Base-by-base conservation (phyloP, 2,797 vertebrate genomes). In the Emydoidea blandingii region DNA sequence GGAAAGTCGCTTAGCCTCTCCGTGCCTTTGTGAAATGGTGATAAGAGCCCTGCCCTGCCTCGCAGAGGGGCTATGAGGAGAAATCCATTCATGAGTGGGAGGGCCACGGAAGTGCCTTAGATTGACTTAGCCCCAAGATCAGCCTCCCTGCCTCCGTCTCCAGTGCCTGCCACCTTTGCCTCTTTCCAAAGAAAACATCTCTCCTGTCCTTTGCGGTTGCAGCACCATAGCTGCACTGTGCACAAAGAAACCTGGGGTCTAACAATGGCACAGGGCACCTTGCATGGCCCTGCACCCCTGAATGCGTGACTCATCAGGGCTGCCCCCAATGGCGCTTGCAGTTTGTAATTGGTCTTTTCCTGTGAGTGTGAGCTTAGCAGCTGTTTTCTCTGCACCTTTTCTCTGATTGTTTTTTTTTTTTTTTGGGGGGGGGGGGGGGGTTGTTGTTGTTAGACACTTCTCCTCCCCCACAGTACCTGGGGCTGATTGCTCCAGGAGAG, bases 271-370 rank as follows among this genome's bases (percentile, higher is more conserved):
- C 68, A 31, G 29, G 29, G 29, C 29, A 59, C 57, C 29, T 59
- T 47, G 74, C 9, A 9, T 47, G 44, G 74, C 31, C 78, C 47
- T 34, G 31, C 27, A 9, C 4, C 19, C 23, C 52, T 10, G 21
- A n/a, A 6, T 29, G 80, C 14, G 3, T 12, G n/a, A 72, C 19
- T 37, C 2, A 0, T 21, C n/a, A 19, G 18, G 19, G 65, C n/a
- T 41, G n/a, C 19, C 65, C n/a, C 19, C 3, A 3, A 5, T 23
- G 18, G 10, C 19, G 2, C n/a, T 37, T 37, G 37, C n/a, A 12
- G 65, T 37, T 27, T 85, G 68, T 74, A 86, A 86, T 74, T 1
- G 2, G 81, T 84, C 89, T 92, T 88, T 87, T 82, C 82, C 56
- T 94, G 78, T 59, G 21, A 83, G 65, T 91, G 91, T 88, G 44